Evolutionary conservation across 2,797 vertebrate genomes (phyloP), one percentile per base, ranked within the genome.

Genomic region (Crypturellus tataupa): DNA sequence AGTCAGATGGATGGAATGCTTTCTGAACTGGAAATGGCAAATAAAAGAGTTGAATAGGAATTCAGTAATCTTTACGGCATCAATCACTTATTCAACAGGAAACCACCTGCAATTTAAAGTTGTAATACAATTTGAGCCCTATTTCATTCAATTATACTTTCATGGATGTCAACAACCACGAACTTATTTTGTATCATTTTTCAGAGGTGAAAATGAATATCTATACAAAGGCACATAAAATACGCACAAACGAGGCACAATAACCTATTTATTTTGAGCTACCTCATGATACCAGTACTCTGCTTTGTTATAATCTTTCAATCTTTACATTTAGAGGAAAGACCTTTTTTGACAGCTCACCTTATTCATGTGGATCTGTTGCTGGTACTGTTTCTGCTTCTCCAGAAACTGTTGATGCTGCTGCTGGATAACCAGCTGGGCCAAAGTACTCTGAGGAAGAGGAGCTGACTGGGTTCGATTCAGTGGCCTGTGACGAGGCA

Each of bases 321-420:
- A 46, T 15, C 31, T 79, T 42, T 49, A 63, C 1, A 2, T 24
- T 51, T 55, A 23, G 20, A 51, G n/a, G 49, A 75, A 95, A 80
- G 68, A 46, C 65, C 65, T 78, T 76, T 19, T 87, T 62, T 68
- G 37, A 19, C 60, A 80, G 78, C 98, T 98, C 96, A 99, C 99
- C 99, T 99, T 99, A 97, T 99, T 99, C 98, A 99, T 98, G 95
- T 99, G 99, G 97, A 99, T 96, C 97, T 99, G 99, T 96, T 99
- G 99, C 97, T 99, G 99, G 97, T 99, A 99, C 88, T 99, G 99
- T 97, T 99, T 99, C 97, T 99, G 99, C 92, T 99, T 99, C 98
- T 99, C 99, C 97, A 99, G 96, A 97, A 99, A 99, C 75, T 99
- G 99, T 97, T 99, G 99, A 97, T 99, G 99, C 71, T 99, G 99